These are phyloP conservation scores for Pangasius larnaudii DNA, from an alignment of 2,797 vertebrate genomes.

Conservation along the genomic window DNA sequence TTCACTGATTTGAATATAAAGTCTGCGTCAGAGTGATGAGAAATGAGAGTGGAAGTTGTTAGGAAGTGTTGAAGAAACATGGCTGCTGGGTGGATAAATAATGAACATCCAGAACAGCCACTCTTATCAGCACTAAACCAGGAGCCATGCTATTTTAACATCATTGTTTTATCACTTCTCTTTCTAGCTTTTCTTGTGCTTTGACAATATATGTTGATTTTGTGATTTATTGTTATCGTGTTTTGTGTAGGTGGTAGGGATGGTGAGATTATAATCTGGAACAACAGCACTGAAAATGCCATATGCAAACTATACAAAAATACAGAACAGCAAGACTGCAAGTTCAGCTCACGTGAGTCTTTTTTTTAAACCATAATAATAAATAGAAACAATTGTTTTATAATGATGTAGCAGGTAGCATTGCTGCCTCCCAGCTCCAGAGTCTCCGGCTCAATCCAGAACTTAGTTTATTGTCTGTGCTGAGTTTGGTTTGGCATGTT, in stretches of 20 bases:
- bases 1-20: not conserved
- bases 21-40: not conserved
- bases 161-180: not conserved
- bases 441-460: not conserved
- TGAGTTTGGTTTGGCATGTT: not conserved
- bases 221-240: constrained; percentile 7
- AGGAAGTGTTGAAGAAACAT: constrained; percentile 53
- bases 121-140: constrained; percentile 41
- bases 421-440: not conserved
- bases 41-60: constrained; percentile 20
- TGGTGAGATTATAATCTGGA: constrained; percentile 81
- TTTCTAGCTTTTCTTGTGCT: not conserved
- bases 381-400: constrained; percentile 1
- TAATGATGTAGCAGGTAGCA: not conserved
- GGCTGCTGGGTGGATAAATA: constrained; percentile 72
- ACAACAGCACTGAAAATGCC: constrained; percentile 77
- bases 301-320: constrained; percentile 62
- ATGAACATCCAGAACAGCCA: constrained; percentile 58
- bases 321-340: not conserved
- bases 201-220: constrained; percentile 16
- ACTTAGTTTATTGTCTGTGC: not conserved
- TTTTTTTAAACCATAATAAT: not conserved
- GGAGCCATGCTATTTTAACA: constrained; percentile 31
- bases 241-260: constrained; percentile 70
- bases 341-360: constrained; percentile 9